A percentile compares a stretch with the other conserved stretches of the same genome.
Conservation (phyloP, 2,113 vertebrate genomes). For the Salvelinus fontinalis region DNA sequence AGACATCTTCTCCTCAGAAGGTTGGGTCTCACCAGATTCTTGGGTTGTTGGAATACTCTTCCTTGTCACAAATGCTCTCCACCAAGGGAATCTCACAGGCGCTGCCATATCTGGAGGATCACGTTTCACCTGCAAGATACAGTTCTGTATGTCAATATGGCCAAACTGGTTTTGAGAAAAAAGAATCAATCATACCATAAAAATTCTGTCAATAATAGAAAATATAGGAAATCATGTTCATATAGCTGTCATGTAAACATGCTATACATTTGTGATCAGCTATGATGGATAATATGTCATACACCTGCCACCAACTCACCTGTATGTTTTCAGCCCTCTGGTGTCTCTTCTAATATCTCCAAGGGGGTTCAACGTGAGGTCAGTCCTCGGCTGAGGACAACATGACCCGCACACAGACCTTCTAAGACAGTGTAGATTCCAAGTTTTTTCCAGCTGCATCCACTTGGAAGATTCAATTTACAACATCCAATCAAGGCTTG, state of each 20-base stretch:
- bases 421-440: neutral
- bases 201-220: too few relatives aligned
- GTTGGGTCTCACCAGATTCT: constrained; percentile 16
- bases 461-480: neutral
- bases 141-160: too few relatives aligned
- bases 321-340: neutral
- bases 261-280: neutral
- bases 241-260: neutral
- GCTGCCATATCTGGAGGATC: constrained; percentile 8
- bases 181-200: too few relatives aligned
- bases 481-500: neutral
- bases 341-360: neutral
- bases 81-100: constrained; percentile 69
- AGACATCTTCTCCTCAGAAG: constrained; percentile 30
- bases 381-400: neutral
- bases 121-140: neutral
- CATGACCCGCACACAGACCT: neutral
- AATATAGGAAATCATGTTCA: too few relatives aligned
- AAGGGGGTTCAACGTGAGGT: neutral
- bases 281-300: neutral
- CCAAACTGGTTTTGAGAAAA: too few relatives aligned
- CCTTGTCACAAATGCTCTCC: constrained; percentile 77
- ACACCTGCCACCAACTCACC: neutral
- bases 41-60: constrained; percentile 68
- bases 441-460: neutral